A percentile compares a stretch with the other conserved stretches of the same genome.
These are phyloP conservation scores for Heliconius charithonia DNA, from an alignment of 2,888 invertebrate genomes.

Conservation along the genomic window DNA sequence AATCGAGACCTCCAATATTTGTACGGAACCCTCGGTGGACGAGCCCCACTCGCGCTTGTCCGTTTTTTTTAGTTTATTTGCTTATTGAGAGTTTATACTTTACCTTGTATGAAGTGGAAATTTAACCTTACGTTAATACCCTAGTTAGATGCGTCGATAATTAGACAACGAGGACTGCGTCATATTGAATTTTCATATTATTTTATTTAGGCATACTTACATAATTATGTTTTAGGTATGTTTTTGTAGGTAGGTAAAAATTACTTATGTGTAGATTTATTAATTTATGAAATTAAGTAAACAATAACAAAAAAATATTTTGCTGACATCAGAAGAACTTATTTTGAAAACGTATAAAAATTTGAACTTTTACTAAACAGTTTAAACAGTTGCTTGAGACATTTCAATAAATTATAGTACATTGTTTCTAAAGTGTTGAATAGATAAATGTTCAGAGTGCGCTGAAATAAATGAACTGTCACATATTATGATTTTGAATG, in stretches of 20 bases:
- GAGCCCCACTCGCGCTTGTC: too few species aligned
- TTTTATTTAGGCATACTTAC: too few species aligned
- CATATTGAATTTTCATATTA: background rate
- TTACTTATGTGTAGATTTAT: background rate
- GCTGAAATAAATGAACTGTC: constrained; percentile 76
- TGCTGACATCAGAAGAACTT: constrained; percentile 30
- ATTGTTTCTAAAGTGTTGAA: constrained; percentile 34
- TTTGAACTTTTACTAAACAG: too few species aligned
- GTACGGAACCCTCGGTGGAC: too few species aligned
- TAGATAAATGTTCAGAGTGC: constrained; percentile 56
- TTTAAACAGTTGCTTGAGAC: background rate
- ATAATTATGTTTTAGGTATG: too few species aligned
- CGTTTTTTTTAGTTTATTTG: background rate
- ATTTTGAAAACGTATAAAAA: too few species aligned
- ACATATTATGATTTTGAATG: constrained; percentile 80
- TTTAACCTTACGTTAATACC: background rate
- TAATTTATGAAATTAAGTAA: background rate
- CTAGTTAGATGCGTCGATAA: background rate
- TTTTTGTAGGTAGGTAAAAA: background rate
- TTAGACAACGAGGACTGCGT: background rate
- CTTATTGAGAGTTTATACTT: background rate
- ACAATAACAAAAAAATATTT: constrained; percentile 7
- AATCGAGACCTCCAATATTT: too few species aligned
- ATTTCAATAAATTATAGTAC: background rate
- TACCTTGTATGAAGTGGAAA: background rate